Base-by-base conservation (phyloP, 37 sponge, comb jelly and placozoan species). In the Cliona cf. orientalis region DNA sequence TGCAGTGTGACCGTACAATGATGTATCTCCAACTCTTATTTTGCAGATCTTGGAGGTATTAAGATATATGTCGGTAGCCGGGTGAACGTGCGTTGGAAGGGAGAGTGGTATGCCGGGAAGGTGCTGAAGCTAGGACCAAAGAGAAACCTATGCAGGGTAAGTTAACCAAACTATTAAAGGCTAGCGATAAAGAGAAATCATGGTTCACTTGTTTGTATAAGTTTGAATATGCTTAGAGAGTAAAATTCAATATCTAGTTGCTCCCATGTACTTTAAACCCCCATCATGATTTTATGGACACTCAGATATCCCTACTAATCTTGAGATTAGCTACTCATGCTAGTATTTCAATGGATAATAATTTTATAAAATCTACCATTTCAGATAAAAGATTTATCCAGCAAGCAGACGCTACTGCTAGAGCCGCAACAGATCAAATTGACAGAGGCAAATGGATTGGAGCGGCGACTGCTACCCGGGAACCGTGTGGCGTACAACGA, bases 91-190 rank as follows among this genome's bases (percentile, higher is more conserved):
- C 38, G 32, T 14, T 88, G 88, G 88, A 42, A 42, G 3, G 88
- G 67, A 29, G 46, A 37, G 23, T 88, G 88, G 88, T 76, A 88
- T 43, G 78, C 68, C 36, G 88, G 88, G 9, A 66, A 12, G n/a
- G 71, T 88, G 2, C 11, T 81, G 6, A 56, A 74, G 49, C 39
- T 88, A 44, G 88, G 88, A 43, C 88, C 82, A 5, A 41, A 88
- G 32, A 23, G 33, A 1, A 53, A 81, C 39, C 71, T 88, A 5
- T 69, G 69, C 57, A 75, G 58, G 71, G 82, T 88, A 61, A 35
- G 58, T 39, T 3, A 6, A n/a, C n/a, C n/a, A n/a, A n/a, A n/a
- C n/a, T n/a, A n/a, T n/a, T n/a, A n/a, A n/a, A n/a, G n/a, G n/a
- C n/a, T n/a, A n/a, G n/a, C n/a, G n/a, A n/a, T n/a, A n/a, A n/a